Percentiles rank a stretch among this genome's conserved stretches.
phyloP scores from a whole-genome alignment of 2,888 invertebrate species.

The Cheilosia impressa region DNA sequence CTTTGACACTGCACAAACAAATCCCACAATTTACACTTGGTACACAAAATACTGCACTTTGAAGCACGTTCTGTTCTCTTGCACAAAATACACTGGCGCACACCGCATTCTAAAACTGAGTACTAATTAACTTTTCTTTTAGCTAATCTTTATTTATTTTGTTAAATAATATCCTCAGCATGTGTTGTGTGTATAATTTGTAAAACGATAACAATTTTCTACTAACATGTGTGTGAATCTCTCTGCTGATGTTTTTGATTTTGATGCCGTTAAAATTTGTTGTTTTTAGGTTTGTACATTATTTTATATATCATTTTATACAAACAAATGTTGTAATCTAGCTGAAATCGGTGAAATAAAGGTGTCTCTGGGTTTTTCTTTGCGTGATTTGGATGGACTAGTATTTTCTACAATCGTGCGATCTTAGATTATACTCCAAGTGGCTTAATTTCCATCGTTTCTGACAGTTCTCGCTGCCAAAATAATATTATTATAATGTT shows the following conservation, averaged over 20 bases:
- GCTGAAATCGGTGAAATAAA: slow-evolving; percentile 5
- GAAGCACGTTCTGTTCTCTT: neutral
- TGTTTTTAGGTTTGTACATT: slow-evolving; percentile 46
- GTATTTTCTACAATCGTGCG: no score
- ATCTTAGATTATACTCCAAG: no score
- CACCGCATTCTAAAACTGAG: slow-evolving; percentile 7
- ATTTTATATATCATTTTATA: slow-evolving; percentile 1
- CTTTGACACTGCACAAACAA: slow-evolving; percentile 9
- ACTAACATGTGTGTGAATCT: slow-evolving; percentile 20
- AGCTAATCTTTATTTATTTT: slow-evolving; percentile 21
- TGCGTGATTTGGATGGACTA: no score
- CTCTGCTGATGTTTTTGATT: slow-evolving; percentile 12
- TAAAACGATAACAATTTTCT: neutral
- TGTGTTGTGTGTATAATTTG: slow-evolving; percentile 34
- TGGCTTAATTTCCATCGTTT: no score
- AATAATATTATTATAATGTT: no score
- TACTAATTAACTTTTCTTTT: slow-evolving; percentile 25
- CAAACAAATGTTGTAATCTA: slow-evolving; percentile 33
- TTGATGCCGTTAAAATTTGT: slow-evolving; percentile 17
- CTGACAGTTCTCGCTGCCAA: no score
- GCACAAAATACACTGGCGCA: neutral
- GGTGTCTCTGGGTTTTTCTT: neutral
- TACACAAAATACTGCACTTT: slow-evolving; percentile 7
- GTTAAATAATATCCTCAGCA: slow-evolving; percentile 24
- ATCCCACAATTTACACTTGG: slow-evolving; percentile 10